These are phyloP conservation scores for Ylistrum balloti DNA, from an alignment of 1,140 invertebrate species.

Conservation along the genomic window DNA sequence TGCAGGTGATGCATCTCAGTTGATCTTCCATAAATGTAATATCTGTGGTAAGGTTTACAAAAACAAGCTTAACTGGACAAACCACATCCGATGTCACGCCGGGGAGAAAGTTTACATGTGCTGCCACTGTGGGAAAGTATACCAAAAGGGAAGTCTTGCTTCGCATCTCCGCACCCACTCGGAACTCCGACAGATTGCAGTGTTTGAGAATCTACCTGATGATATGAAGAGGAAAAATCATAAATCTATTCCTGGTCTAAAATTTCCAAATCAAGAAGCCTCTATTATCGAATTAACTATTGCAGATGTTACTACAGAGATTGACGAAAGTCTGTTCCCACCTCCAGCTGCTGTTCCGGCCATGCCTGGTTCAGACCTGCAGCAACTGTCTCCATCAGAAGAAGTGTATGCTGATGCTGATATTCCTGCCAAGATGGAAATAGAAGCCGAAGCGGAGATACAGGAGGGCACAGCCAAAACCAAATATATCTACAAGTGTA, in stretches of 20 bases:
- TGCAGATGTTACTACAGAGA: slow-evolving; percentile 57
- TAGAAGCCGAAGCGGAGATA: slow-evolving; percentile 55
- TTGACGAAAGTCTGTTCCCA: slow-evolving; percentile 52
- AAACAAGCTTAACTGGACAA: slow-evolving; percentile 55
- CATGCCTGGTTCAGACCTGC: background rate
- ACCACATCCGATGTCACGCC: slow-evolving; percentile 56
- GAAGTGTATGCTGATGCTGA: slow-evolving; percentile 61
- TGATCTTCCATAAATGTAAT: slow-evolving; percentile 57
- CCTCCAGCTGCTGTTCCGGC: slow-evolving; percentile 27
- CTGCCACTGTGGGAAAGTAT: slow-evolving; percentile 60
- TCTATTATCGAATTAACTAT: slow-evolving; percentile 59
- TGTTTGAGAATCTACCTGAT: slow-evolving; percentile 61
- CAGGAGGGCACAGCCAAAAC: slow-evolving; percentile 46
- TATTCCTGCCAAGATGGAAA: slow-evolving; percentile 59
- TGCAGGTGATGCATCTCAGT: slow-evolving; percentile 50
- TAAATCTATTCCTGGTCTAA: slow-evolving; percentile 56
- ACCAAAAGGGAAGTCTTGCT: slow-evolving; percentile 50
- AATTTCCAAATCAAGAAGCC: slow-evolving; percentile 56
- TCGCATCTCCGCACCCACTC: slow-evolving; percentile 58
- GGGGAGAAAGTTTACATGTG: slow-evolving; percentile 63
- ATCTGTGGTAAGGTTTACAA: slow-evolving; percentile 60
- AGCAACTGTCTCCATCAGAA: slow-evolving; percentile 30
- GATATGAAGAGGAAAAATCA: slow-evolving; percentile 63
- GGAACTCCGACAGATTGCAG: slow-evolving; percentile 60
- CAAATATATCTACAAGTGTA: slow-evolving; percentile 63